Evolutionary conservation across 2,888 invertebrate genomes (phyloP), one percentile per base, ranked within the genome.

Genomic region (Hypena proboscidalis): DNA sequence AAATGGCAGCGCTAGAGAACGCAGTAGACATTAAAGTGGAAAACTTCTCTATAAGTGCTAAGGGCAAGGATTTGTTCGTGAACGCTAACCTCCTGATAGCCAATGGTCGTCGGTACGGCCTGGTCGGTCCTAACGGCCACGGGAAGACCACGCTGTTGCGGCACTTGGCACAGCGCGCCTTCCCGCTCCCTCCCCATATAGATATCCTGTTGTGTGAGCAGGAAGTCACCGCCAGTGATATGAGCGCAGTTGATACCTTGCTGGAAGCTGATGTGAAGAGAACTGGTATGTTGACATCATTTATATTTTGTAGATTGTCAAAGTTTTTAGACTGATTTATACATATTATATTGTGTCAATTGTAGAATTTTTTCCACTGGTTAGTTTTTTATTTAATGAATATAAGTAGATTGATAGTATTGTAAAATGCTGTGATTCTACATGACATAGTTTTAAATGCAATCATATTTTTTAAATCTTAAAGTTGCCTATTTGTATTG

Each of bases 101-200:
- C 0, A 94, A 96, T 70, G 98, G 98, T 0, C 93, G 99, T 29
- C 94, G 98, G 66, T 99, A 99, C 83, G 99, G 99, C 70, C 92
- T 99, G 3, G 99, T 99, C 1, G 99, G 99, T 13, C 99, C 99
- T 0, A 99, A 99, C 83, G 99, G 97, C 0, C 98, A 99, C 90
- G 99, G 99, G 7, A 99, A 99, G 91, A 99, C 99, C 0, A 99
- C 99, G 0, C 83, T 99, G 14, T 86, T 99, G 39, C 94, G 98
- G 43, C 99, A 99, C 78, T 94, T 99, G 59, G 97, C 97, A 0
- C 95, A 95, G 39, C 92, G 97, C 59, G 97, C 96, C 4, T 96
- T 99, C 72, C 95, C 96, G 33, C 97, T 99, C 69, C 99, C 99
- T 0, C 96, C 98, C 0, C 97, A 96, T 69, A 99, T 99, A 61